phyloP scores from a whole-genome alignment of 2,113 vertebrate species.

The Talpa occidentalis region DNA sequence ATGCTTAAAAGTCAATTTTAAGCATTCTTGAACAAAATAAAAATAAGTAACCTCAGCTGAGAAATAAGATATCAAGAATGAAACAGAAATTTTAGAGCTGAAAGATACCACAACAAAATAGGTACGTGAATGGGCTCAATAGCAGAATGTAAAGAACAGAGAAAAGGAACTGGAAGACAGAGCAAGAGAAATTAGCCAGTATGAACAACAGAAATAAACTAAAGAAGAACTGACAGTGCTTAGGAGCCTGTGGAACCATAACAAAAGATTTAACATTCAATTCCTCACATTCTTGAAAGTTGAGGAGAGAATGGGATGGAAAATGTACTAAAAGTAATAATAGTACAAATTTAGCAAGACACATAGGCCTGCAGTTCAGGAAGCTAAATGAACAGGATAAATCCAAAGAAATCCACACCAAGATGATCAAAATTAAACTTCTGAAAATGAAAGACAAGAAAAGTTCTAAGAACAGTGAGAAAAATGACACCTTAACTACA shows the following conservation, averaged over 20 bases:
- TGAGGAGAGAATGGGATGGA: neutral
- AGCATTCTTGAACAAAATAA: neutral
- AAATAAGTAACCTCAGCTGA: slow-evolving; percentile 25
- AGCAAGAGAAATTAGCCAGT: neutral
- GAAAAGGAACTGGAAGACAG: neutral
- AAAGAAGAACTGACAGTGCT: neutral
- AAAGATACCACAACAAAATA: slow-evolving; percentile 23
- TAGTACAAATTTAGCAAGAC: neutral
- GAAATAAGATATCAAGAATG: neutral
- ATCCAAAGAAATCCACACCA: slow-evolving; percentile 21
- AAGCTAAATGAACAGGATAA: neutral
- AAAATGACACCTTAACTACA: neutral
- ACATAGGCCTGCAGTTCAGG: neutral
- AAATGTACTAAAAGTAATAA: neutral
- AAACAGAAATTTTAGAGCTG: neutral
- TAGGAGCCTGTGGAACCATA: neutral
- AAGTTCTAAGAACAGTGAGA: neutral
- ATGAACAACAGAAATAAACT: neutral
- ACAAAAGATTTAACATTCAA: slow-evolving; percentile 14
- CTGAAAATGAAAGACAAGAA: neutral
- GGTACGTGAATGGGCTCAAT: neutral
- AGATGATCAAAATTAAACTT: neutral
- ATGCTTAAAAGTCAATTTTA: neutral
- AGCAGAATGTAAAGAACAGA: slow-evolving; percentile 10
- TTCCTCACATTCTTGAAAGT: neutral